phyloP scores from a whole-genome alignment of 2,797 vertebrate species.

The Sebastes hubbsi region DNA sequence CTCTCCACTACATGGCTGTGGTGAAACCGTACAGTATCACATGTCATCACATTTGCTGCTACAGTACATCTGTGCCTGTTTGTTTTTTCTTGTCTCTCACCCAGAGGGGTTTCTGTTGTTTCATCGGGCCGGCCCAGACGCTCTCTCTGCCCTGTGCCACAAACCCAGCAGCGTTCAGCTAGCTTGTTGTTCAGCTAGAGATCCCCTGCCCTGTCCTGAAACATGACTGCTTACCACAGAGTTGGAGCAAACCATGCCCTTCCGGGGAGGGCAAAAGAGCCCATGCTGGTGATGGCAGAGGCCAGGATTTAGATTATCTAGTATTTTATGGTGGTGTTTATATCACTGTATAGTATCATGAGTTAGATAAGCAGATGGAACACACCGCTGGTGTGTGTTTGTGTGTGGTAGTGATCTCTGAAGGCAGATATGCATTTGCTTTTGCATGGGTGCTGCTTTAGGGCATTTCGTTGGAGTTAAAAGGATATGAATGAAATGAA shows the following conservation, averaged over 20 bases:
- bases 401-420: not conserved
- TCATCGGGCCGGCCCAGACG: not conserved
- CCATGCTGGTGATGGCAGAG: not conserved
- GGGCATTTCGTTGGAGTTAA: conserved; percentile 10
- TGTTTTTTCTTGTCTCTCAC: conserved; percentile 51
- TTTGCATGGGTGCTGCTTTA: not conserved
- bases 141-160: not conserved
- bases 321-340: conserved; percentile 10
- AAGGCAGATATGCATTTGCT: conserved; percentile 8
- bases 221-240: conserved; percentile 2
- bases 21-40: conserved; percentile 17
- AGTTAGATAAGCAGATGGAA: conserved; percentile 28
- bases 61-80: conserved; percentile 56
- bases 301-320: conserved; percentile 9
- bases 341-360: not conserved
- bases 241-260: not conserved
- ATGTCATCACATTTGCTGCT: conserved; percentile 36
- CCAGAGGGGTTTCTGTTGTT: conserved; percentile 43
- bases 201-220: conserved; percentile 16
- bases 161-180: conserved; percentile 9
- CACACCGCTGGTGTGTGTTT: not conserved
- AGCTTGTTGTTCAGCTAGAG: not conserved
- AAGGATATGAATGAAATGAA: not conserved
- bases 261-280: not conserved
- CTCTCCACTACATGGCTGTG: not conserved